Evolutionary conservation across 37 sponge, comb jelly and placozoan species (phyloP), one percentile per base, ranked within the genome.

Genomic region (Sycon ciliatum): DNA sequence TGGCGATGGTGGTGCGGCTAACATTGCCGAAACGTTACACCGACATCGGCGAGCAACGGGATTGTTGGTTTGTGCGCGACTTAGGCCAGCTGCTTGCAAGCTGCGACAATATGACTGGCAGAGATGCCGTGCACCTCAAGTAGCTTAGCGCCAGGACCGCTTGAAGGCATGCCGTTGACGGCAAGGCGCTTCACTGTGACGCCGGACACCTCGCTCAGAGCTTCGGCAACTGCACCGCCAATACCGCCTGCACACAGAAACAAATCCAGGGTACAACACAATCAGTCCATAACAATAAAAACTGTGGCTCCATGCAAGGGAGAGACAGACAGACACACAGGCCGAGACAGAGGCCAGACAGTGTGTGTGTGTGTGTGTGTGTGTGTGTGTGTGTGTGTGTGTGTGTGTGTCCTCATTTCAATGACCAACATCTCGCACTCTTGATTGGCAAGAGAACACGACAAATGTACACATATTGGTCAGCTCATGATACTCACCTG

Each of bases 221-320:
- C 93, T 76, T 82, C 93, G 38, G 83, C 84, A 32, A 96, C 99
- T 56, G 93, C 99, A 58, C 92, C 99, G 34, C 99, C 99, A 55
- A 96, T 76, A 73, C 99, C 99, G 82, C 95, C 93, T 92, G 77
- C 11, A 27, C n/a, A n/a, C n/a, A 9, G 34, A 55, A 32, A 53
- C 11, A 3, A 72, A 31, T 3, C 4, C 20, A 18, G 52, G 4
- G 30, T 2, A 32, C 6, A 67, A 33, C 30, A 38, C 28, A 71
- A 3, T 9, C 1, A 28, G 30, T 60, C 13, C 36, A 73, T 46
- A n/a, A 3, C 56, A 42, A 52, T 46, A 73, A 39, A 73, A 38
- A 60, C 2, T 24, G 1, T n/a, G n/a, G n/a, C n/a, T n/a, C n/a
- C n/a, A n/a, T n/a, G n/a, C n/a, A n/a, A n/a, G n/a, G n/a, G n/a